These are phyloP conservation scores for Peromyscus melanophrys DNA, from an alignment of 2,797 vertebrate genomes.

Conservation along the genomic window DNA sequence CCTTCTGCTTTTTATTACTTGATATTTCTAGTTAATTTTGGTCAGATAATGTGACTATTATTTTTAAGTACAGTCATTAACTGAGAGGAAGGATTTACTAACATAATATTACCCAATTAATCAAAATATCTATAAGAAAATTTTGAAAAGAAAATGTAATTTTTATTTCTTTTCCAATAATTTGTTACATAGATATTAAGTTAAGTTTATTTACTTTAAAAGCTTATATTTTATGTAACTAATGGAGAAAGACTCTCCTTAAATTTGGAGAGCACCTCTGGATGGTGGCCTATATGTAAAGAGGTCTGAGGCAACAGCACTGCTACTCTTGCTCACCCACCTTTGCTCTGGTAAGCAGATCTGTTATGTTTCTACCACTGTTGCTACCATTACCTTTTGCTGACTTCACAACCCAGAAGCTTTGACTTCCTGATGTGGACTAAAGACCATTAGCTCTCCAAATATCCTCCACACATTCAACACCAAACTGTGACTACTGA, in stretches of 20 bases:
- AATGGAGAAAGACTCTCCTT: background rate
- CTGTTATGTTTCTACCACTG: background rate
- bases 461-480: background rate
- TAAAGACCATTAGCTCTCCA: background rate
- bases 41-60: background rate
- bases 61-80: background rate
- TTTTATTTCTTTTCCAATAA: background rate
- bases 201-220: slow-evolving; percentile 38
- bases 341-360: background rate
- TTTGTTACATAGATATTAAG: background rate
- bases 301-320: background rate
- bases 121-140: background rate
- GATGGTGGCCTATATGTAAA: background rate
- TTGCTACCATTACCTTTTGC: background rate
- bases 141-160: background rate
- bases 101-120: background rate
- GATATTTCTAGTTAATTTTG: background rate
- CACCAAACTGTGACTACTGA: background rate
- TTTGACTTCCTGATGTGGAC: background rate
- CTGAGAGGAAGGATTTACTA: background rate
- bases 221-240: background rate
- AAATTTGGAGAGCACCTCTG: background rate
- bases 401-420: background rate
- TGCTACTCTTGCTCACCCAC: background rate
- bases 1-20: background rate